Conservation (phyloP, 1,140 invertebrate genomes). For the Drosophila melanica region DNA sequence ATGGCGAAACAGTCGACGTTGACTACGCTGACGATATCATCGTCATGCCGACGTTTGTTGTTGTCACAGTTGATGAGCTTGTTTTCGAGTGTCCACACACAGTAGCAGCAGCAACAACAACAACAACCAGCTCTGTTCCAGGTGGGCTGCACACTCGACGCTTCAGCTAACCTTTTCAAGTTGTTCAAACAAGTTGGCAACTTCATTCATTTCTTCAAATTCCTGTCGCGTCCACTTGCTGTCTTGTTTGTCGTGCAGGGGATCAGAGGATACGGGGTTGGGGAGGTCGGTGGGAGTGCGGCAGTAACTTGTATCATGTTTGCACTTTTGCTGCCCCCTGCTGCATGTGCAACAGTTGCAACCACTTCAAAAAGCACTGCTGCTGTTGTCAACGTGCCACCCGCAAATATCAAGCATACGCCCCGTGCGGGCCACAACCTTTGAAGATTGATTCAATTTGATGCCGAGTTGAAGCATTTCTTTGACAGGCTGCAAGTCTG, state of each 20-base stretch:
- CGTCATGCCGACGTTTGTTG: slow-evolving; percentile 52
- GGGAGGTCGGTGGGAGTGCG: neutral
- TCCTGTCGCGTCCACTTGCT: slow-evolving; percentile 56
- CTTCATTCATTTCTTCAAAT: slow-evolving; percentile 43
- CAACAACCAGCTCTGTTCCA: neutral
- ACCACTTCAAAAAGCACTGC: slow-evolving; percentile 46
- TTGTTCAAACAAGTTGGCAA: slow-evolving; percentile 47
- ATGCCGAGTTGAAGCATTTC: slow-evolving; percentile 22
- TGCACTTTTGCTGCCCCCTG: slow-evolving; percentile 61
- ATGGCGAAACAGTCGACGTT: slow-evolving; percentile 14
- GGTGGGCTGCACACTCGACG: slow-evolving; percentile 8
- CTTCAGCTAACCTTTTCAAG: slow-evolving; percentile 59
- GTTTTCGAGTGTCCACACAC: slow-evolving; percentile 56
- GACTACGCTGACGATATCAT: slow-evolving; percentile 24
- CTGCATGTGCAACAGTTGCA: slow-evolving; percentile 71
- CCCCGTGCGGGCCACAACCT: slow-evolving; percentile 33
- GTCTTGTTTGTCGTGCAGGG: slow-evolving; percentile 7
- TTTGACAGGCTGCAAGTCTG: slow-evolving; percentile 17
- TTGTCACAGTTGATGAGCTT: slow-evolving; percentile 62
- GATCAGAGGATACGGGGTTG: too few species aligned
- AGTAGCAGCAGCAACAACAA: slow-evolving; percentile 3
- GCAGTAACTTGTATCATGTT: slow-evolving; percentile 39
- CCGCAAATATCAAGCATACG: slow-evolving; percentile 62
- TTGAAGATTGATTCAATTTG: slow-evolving; percentile 49
- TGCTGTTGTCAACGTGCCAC: slow-evolving; percentile 20